Conservation (phyloP, 2,888 invertebrate genomes). For the Drosophila incognita region DNA sequence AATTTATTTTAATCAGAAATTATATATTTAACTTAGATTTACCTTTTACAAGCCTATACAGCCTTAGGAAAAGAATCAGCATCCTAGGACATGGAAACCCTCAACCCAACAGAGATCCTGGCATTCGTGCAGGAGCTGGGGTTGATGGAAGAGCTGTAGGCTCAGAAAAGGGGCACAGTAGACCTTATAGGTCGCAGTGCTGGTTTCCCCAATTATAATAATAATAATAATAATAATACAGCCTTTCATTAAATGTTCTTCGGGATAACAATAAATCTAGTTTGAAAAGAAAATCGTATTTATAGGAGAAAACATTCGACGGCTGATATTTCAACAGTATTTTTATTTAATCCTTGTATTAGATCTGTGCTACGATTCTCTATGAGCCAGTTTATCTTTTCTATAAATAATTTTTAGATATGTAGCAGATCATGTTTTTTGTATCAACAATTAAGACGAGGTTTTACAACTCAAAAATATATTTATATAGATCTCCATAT, state of each 20-base stretch:
- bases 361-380: neutral
- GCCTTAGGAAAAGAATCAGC: neutral
- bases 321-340: neutral
- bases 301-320: neutral
- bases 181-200: no score
- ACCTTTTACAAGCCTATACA: neutral
- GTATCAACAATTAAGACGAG: neutral
- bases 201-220: no score
- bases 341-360: neutral
- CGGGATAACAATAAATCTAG: neutral
- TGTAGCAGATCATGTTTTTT: neutral
- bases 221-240: neutral
- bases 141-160: no score
- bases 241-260: neutral
- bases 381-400: neutral
- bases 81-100: no score
- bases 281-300: neutral
- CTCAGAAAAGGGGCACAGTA: no score
- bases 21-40: neutral
- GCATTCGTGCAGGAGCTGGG: no score
- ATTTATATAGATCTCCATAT: conserved; percentile 22
- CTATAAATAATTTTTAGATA: neutral
- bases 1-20: neutral
- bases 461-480: conserved; percentile 7
- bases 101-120: no score